phyloP scores from a whole-genome alignment of 2,797 vertebrate genomes.

The Huso huso region DNA sequence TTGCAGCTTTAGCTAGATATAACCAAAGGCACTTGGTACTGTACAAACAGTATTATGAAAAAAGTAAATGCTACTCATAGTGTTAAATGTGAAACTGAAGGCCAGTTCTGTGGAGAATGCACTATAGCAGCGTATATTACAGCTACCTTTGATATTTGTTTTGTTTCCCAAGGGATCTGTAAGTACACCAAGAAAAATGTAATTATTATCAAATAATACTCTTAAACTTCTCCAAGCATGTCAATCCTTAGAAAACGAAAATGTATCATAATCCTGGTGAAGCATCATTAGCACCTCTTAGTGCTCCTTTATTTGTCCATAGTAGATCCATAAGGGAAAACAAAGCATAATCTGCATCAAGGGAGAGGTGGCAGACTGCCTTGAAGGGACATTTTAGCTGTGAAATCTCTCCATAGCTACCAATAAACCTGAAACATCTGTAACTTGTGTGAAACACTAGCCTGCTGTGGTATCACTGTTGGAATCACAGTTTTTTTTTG shows the following conservation, averaged over 20 bases:
- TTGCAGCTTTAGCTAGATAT: conserved; percentile 16
- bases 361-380: too few relatives aligned
- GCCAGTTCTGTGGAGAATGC: conserved; percentile 11
- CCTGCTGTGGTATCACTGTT: too few relatives aligned
- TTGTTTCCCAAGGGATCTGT: background rate
- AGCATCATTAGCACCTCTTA: conserved; percentile 32
- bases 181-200: conserved; percentile 3
- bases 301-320: conserved; percentile 14
- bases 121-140: conserved; percentile 10
- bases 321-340: background rate
- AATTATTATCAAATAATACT: conserved; percentile 10
- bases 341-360: background rate
- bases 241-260: conserved; percentile 10
- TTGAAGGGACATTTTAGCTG: too few relatives aligned
- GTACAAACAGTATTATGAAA: conserved; percentile 16
- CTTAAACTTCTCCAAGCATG: conserved; percentile 13
- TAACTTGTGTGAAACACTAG: too few relatives aligned
- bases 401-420: too few relatives aligned
- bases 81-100: conserved; percentile 18
- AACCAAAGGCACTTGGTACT: conserved; percentile 18
- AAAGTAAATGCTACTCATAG: background rate
- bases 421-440: too few relatives aligned
- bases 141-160: background rate
- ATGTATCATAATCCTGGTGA: conserved; percentile 20
- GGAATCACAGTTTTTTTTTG: too few relatives aligned